These are phyloP conservation scores for Melospiza georgiana DNA, from an alignment of 2,113 vertebrate species.

Conservation along the genomic window DNA sequence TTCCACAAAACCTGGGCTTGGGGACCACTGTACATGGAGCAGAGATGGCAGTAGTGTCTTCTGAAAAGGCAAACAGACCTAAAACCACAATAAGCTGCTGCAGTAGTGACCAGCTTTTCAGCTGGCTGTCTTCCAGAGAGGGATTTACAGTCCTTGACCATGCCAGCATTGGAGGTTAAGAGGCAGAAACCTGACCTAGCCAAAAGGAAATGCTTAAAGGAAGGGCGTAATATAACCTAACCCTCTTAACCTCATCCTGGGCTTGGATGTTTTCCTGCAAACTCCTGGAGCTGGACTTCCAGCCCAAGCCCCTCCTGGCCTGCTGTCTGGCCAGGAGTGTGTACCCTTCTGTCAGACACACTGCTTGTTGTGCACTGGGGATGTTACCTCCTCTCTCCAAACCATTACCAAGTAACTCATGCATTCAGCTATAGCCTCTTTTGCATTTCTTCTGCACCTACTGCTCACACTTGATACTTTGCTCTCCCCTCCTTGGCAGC, in stretches of 20 bases:
- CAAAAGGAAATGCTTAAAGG: conserved; percentile 39
- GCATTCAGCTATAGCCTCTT: neutral
- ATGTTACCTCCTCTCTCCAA: neutral
- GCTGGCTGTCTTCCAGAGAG: conserved; percentile 2
- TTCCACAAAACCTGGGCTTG: neutral
- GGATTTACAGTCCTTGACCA: neutral
- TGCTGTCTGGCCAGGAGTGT: neutral
- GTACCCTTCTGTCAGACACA: neutral
- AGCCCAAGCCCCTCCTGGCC: neutral
- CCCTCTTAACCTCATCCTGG: rapidly evolving
- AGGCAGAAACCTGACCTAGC: conserved; percentile 3
- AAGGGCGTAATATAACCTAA: neutral
- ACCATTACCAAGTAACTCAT: neutral
- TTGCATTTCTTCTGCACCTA: neutral
- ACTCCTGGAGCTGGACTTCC: neutral
- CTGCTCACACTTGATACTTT: neutral
- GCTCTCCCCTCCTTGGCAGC: neutral
- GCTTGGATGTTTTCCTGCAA: neutral
- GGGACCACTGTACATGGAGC: rapidly evolving
- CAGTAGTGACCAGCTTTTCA: neutral
- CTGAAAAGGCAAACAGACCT: neutral
- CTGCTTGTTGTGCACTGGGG: neutral
- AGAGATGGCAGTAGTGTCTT: neutral
- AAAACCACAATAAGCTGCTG: neutral
- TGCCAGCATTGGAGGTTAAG: neutral